Conservation (phyloP, 2,113 vertebrate species). For the Dasyprocta punctata region DNA sequence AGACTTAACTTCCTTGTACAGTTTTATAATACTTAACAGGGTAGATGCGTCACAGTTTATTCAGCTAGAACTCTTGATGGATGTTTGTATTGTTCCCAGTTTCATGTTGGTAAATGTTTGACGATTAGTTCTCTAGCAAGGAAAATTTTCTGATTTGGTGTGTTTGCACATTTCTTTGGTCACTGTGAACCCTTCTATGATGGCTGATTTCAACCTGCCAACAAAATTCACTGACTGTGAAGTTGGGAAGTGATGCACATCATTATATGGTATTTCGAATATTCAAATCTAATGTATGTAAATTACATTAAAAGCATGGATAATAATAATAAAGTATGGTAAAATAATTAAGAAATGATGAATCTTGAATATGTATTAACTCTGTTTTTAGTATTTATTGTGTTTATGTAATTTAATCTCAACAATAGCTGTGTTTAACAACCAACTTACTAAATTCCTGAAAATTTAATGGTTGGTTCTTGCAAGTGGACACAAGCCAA, state of each 20-base stretch:
- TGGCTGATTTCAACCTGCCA: not conserved
- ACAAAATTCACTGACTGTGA: not conserved
- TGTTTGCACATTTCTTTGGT: not conserved
- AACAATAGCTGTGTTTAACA: not conserved
- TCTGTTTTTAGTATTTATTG: not conserved
- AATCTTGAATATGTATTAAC: not conserved
- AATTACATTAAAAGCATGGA: not conserved
- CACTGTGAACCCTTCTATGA: not conserved
- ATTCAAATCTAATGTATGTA: not conserved
- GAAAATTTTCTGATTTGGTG: not conserved
- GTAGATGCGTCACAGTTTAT: not conserved
- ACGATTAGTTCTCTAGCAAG: not conserved
- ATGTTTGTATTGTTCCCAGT: not conserved
- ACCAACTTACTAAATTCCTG: not conserved
- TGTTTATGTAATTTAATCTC: not conserved
- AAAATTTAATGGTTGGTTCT: constrained; percentile 2
- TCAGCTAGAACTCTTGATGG: not conserved
- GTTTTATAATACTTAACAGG: not conserved
- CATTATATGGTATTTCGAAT: not conserved
- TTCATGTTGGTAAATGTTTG: not conserved
- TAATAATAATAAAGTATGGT: not conserved
- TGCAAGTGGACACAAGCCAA: not conserved
- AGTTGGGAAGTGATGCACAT: not conserved
- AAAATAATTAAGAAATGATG: not conserved
- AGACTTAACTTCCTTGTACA: not conserved